Conservation (phyloP, 2,113 vertebrate species). For the Columba janthina region DNA sequence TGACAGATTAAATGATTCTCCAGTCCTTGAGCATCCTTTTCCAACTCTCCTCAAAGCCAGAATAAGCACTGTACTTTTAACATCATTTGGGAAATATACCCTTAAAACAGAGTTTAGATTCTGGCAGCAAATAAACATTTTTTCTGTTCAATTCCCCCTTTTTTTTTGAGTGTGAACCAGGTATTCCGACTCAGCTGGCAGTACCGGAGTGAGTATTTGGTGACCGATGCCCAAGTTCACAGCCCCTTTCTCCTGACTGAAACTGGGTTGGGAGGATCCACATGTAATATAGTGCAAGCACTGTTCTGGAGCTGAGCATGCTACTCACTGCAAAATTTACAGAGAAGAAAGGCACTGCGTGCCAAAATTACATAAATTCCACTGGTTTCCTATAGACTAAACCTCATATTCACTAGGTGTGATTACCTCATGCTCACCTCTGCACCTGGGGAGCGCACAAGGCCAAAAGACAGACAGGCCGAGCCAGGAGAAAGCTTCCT, state of each 20-base stretch:
- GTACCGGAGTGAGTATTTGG: neutral
- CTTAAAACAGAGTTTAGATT: neutral
- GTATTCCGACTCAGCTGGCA: neutral
- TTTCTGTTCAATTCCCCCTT: neutral
- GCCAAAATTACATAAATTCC: conserved; percentile 67
- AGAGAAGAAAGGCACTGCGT: neutral
- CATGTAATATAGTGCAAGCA: neutral
- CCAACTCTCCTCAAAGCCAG: neutral
- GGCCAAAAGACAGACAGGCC: neutral
- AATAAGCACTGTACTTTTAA: neutral
- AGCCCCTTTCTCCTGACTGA: neutral
- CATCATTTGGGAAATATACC: neutral
- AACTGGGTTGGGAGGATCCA: neutral
- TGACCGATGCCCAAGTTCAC: neutral
- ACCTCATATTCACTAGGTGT: conserved; percentile 45
- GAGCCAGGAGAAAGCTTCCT: neutral
- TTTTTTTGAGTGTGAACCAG: neutral
- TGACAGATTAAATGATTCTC: neutral
- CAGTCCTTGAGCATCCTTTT: neutral
- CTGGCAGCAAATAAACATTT: neutral
- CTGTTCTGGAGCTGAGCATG: neutral
- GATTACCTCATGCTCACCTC: conserved; percentile 71
- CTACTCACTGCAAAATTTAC: conserved; percentile 5
- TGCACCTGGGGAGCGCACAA: conserved; percentile 63
- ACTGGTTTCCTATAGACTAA: conserved; percentile 59